phyloP scores from a whole-genome alignment of 1,140 invertebrate genomes.

The Neodiprion fabricii region DNA sequence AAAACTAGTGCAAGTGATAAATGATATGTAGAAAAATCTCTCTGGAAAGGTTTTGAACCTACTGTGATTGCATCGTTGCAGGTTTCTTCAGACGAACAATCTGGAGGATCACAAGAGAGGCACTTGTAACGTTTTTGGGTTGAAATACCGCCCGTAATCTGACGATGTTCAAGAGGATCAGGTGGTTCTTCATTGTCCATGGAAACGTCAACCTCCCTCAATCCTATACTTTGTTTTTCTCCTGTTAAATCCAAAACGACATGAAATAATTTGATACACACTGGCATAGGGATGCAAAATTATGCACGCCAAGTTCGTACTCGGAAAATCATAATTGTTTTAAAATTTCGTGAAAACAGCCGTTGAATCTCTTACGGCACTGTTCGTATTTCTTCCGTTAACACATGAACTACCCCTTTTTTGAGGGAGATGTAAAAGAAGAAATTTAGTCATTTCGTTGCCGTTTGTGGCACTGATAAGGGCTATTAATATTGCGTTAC shows the following conservation, averaged over 20 bases:
- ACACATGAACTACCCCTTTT: background rate
- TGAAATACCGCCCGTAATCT: constrained; percentile 22
- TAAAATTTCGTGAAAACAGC: constrained; percentile 9
- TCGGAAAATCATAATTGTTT: constrained; percentile 9
- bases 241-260: constrained; percentile 30
- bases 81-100: constrained; percentile 30
- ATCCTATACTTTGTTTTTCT: constrained; percentile 34
- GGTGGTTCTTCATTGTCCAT: constrained; percentile 38
- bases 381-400: background rate
- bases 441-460: background rate
- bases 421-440: background rate
- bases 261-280: background rate
- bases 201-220: constrained; percentile 41
- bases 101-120: constrained; percentile 30
- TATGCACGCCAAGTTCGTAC: background rate
- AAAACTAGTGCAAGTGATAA: too few species aligned
- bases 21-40: too few species aligned
- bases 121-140: constrained; percentile 35
- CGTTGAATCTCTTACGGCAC: background rate
- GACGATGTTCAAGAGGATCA: constrained; percentile 32
- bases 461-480: constrained; percentile 3
- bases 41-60: constrained; percentile 17
- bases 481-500: background rate
- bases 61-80: constrained; percentile 41
- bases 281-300: constrained; percentile 13